These are phyloP conservation scores for Drosophila suzukii DNA, from an alignment of 1,140 invertebrate species.

Conservation along the genomic window DNA sequence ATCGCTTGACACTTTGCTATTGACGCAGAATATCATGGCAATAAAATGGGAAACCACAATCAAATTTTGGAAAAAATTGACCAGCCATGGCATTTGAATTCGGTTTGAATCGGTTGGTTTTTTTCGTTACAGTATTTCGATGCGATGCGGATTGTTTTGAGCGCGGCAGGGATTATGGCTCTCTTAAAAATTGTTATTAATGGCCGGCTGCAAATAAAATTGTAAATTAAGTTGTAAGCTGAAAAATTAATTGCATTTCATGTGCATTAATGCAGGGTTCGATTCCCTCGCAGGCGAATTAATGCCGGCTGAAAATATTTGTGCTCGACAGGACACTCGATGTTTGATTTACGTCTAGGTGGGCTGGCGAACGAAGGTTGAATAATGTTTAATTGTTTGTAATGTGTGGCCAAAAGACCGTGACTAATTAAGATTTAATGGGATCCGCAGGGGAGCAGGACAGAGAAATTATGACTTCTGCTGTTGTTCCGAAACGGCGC, in stretches of 20 bases:
- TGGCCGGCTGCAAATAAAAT: slow-evolving; percentile 33
- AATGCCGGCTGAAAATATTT: slow-evolving; percentile 19
- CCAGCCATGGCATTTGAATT: slow-evolving; percentile 30
- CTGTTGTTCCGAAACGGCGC: slow-evolving; percentile 1
- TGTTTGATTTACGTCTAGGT: slow-evolving; percentile 28
- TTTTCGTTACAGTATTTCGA: slow-evolving; percentile 2
- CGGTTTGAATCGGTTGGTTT: slow-evolving; percentile 20
- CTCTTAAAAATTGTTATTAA: slow-evolving; percentile 38
- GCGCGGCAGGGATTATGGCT: slow-evolving; percentile 1
- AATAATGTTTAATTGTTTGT: slow-evolving; percentile 34
- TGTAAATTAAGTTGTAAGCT: slow-evolving; percentile 32
- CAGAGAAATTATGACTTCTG: slow-evolving; percentile 12
- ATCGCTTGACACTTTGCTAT: slow-evolving; percentile 32
- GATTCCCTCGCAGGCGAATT: slow-evolving; percentile 11
- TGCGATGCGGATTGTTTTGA: slow-evolving; percentile 4
- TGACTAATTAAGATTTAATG: slow-evolving; percentile 50
- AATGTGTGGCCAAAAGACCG: slow-evolving; percentile 17
- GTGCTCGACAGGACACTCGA: slow-evolving; percentile 27
- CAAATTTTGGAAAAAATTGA: slow-evolving; percentile 24
- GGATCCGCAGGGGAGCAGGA: slow-evolving; percentile 2
- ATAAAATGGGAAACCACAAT: slow-evolving; percentile 39
- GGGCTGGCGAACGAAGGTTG: background rate
- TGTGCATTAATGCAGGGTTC: slow-evolving; percentile 29
- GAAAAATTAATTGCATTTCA: slow-evolving; percentile 43
- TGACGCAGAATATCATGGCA: slow-evolving; percentile 36